Evolutionary conservation across 2,113 vertebrate genomes (phyloP).

Genomic region (Empidonax traillii): DNA sequence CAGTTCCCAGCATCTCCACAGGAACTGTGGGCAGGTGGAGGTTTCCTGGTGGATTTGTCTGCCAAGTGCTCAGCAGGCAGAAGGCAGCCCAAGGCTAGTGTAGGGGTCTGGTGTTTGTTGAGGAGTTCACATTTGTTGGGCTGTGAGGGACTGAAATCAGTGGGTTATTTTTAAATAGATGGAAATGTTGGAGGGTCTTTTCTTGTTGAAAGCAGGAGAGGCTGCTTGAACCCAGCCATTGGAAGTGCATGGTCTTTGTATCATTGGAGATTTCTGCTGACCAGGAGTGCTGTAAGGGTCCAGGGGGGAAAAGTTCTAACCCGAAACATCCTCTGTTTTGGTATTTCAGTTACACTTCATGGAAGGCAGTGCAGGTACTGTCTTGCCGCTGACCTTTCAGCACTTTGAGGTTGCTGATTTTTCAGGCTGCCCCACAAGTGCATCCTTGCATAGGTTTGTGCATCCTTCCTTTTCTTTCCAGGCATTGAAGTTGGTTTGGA

Average conservation of each 20-base stretch:
- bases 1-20: rapidly evolving
- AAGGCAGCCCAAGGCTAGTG: neutral
- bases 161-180: neutral
- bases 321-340: neutral
- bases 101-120: neutral
- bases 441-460: neutral
- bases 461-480: neutral
- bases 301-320: neutral
- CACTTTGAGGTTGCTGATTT: neutral
- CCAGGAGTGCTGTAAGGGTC: neutral
- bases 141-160: neutral
- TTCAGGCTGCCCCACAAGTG: neutral
- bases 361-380: rapidly evolving
- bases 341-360: neutral
- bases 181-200: neutral
- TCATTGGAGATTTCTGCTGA: neutral
- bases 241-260: neutral
- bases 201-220: neutral
- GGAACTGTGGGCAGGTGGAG: rapidly evolving
- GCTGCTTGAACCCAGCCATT: neutral
- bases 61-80: neutral
- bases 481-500: rapidly evolving
- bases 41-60: too few species aligned
- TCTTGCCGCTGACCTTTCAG: rapidly evolving
- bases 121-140: neutral